Evolutionary conservation across 2,113 vertebrate species (phyloP).

Genomic region (Uria aalge): DNA sequence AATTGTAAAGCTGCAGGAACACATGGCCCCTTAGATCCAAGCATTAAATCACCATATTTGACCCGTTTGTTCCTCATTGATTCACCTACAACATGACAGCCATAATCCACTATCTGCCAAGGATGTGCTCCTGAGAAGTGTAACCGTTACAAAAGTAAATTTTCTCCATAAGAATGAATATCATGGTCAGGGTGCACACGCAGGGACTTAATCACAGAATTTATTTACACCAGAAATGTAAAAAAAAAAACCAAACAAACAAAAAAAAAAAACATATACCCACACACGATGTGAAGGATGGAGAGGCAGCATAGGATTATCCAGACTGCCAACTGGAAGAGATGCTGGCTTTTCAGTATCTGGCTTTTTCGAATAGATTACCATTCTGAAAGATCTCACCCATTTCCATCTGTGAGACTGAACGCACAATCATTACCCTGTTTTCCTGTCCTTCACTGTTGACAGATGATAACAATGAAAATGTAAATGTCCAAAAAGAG

Average conservation of each 20-base stretch:
- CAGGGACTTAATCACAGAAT: not conserved
- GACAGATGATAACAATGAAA: not conserved
- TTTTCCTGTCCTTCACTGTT: not conserved
- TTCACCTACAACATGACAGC: not conserved
- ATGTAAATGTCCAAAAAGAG: not conserved
- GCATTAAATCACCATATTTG: not conserved
- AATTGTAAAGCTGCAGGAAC: not conserved
- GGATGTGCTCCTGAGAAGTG: not conserved
- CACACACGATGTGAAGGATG: not conserved
- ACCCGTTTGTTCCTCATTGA: not conserved
- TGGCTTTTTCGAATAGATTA: not conserved
- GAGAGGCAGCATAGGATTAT: not conserved
- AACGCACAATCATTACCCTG: not conserved
- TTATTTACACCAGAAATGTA: not conserved
- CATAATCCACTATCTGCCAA: not conserved
- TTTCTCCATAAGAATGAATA: not conserved
- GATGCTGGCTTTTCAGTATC: not conserved
- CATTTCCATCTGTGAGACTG: not conserved
- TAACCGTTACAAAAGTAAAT: not conserved
- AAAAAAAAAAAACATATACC: too few species aligned
- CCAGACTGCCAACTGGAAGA: not conserved
- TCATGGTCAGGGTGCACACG: rapidly evolving
- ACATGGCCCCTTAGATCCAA: not conserved
- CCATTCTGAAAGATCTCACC: not conserved
- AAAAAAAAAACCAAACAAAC: too few species aligned